phyloP scores from a whole-genome alignment of 1,140 invertebrate species.

The Harpegnathos saltator region DNA sequence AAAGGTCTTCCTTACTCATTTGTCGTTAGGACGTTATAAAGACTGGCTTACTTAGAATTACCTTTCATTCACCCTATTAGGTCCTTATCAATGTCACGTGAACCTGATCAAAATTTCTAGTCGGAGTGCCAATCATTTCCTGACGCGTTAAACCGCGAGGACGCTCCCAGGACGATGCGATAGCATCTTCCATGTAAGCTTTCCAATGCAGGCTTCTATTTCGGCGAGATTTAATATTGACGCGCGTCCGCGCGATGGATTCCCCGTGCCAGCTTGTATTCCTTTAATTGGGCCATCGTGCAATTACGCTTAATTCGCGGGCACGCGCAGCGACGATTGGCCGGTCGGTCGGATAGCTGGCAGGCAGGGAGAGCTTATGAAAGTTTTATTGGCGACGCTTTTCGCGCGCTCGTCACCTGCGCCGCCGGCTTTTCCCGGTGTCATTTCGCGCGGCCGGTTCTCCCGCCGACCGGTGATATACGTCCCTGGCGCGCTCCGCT shows the following conservation, averaged over 20 bases:
- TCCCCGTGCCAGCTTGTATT: background rate
- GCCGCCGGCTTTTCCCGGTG: constrained; percentile 33
- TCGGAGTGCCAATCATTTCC: too few relatives aligned
- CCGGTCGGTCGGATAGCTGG: too few relatives aligned
- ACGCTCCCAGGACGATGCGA: too few relatives aligned
- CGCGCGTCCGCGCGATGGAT: background rate
- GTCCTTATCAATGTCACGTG: too few relatives aligned
- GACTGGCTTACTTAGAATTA: too few relatives aligned
- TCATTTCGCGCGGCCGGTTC: constrained; percentile 61
- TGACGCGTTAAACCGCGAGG: too few relatives aligned
- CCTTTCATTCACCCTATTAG: too few relatives aligned
- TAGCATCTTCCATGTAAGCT: background rate
- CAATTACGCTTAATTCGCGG: constrained; percentile 9
- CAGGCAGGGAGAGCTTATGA: constrained; percentile 2
- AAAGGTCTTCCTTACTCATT: too few relatives aligned
- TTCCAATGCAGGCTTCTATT: background rate
- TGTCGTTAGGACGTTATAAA: too few relatives aligned
- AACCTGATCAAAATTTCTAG: too few relatives aligned
- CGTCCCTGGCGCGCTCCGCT: constrained; percentile 43
- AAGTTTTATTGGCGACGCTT: constrained; percentile 39
- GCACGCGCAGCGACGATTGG: background rate
- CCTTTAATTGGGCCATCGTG: background rate
- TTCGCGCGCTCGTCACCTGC: constrained; percentile 46
- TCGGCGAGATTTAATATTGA: background rate
- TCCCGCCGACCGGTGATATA: constrained; percentile 1